These are phyloP conservation scores for Mustela nigripes DNA, from an alignment of 2,113 vertebrate genomes.

Conservation along the genomic window DNA sequence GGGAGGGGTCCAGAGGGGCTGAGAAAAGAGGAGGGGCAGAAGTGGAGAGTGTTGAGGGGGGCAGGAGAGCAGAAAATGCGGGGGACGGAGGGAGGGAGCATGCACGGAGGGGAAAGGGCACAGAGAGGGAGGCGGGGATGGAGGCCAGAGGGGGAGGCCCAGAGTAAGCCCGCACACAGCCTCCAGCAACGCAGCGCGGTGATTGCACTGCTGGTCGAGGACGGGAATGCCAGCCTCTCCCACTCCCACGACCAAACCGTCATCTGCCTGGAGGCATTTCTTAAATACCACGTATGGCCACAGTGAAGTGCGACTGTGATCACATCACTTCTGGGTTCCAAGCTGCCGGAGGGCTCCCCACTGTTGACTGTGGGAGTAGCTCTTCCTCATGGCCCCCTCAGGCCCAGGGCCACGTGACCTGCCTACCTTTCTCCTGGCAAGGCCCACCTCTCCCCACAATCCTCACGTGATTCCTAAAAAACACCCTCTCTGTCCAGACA, in stretches of 20 bases:
- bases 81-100: not conserved
- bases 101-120: not conserved
- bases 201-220: fast-evolving
- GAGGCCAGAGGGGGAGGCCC: not conserved
- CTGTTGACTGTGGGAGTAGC: not conserved
- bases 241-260: fast-evolving
- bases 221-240: not conserved
- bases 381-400: fast-evolving
- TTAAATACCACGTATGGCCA: not conserved
- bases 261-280: not conserved
- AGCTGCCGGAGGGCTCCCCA: not conserved
- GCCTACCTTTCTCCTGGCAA: not conserved
- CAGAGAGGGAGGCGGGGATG: not conserved
- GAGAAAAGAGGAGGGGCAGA: not conserved
- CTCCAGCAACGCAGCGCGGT: fast-evolving
- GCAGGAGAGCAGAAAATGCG: not conserved
- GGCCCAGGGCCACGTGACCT: not conserved
- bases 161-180: fast-evolving
- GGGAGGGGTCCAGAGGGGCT: not conserved
- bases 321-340: not conserved
- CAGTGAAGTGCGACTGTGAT: not conserved
- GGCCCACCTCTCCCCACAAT: not conserved
- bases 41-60: not conserved
- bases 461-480: not conserved
- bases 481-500: not conserved